Base-by-base conservation (phyloP, 1,140 invertebrate genomes). In the Bicyclus anynana region DNA sequence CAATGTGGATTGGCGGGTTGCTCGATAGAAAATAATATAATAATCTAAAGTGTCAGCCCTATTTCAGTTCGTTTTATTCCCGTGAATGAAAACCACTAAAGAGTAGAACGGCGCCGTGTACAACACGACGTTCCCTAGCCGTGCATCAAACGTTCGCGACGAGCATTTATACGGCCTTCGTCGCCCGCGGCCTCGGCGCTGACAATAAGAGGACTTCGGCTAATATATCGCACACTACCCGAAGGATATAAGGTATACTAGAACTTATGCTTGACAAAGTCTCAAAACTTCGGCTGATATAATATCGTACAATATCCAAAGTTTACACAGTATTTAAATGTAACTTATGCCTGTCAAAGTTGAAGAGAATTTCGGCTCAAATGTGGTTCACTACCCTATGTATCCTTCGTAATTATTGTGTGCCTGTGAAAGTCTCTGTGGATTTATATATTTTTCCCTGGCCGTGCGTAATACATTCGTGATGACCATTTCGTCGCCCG, bases 81-180 rank as follows among this genome's bases (percentile, higher is more conserved):
- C 68, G 67, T 77, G 77, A 80, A 77, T 75, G 72, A 67, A 72
- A 63, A 55, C 61, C 69, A 68, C 69, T 74, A 72, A 78, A 80
- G 72, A 71, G 76, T 66, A 74, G 69, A 74, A 68, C 62, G 64
- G 65, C 67, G 67, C 67, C 65, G 71, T 82, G 80, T 82, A 53
- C n/a, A 49, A 82, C 77, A 82, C 66, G 73, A 70, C 74, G 77
- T 80, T 67, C 69, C 62, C 69, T 55, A 38, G 60, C 61, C 67
- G 66, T 67, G 65, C 54, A 67, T 68, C 72, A 69, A 66, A 59
- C 40, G 40, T 44, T 16, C 38, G 38, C n/a, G 6, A 18, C 17
- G 44, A 65, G 70, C 73, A 78, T 80, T 83, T 83, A 80, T 80
- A 65, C 59, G 33, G 47, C 48, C 66, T 65, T 48, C 66, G 73